Conservation (phyloP, 2,113 vertebrate genomes). For the Pygoscelis antarcticus region DNA sequence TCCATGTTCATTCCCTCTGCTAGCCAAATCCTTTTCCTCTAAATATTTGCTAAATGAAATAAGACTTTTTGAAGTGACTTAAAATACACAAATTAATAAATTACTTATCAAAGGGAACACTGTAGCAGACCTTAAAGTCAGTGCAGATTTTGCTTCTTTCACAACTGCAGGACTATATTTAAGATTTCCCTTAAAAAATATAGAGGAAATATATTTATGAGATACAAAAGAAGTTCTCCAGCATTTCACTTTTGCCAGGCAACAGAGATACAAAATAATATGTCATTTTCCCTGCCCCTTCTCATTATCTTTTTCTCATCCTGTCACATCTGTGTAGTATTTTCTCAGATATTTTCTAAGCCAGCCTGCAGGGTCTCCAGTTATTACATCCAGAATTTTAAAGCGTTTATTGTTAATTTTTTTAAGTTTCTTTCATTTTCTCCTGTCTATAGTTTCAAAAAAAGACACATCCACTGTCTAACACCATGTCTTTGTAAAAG, state of each 20-base stretch:
- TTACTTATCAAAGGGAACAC: not conserved
- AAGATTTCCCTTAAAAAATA: not conserved
- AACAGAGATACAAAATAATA: not conserved
- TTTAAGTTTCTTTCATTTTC: not conserved
- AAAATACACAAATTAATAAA: not conserved
- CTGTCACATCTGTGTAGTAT: not conserved
- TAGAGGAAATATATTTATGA: not conserved
- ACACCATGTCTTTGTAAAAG: not conserved
- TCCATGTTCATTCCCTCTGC: not conserved
- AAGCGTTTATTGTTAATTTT: not conserved
- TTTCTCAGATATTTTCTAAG: not conserved
- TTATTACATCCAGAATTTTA: not conserved
- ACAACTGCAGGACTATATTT: not conserved
- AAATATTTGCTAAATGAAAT: not conserved
- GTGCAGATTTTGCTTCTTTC: not conserved
- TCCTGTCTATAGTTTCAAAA: not conserved
- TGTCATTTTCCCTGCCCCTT: not conserved
- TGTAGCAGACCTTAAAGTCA: fast-evolving
- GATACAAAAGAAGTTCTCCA: not conserved
- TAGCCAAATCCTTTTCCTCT: not conserved
- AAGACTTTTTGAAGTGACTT: not conserved
- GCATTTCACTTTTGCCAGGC: not conserved
- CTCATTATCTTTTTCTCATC: not conserved
- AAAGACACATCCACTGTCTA: not conserved
- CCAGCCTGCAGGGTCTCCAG: not conserved